These are phyloP conservation scores for Cantharis rufa DNA, from an alignment of 2,888 invertebrate species.

Conservation along the genomic window DNA sequence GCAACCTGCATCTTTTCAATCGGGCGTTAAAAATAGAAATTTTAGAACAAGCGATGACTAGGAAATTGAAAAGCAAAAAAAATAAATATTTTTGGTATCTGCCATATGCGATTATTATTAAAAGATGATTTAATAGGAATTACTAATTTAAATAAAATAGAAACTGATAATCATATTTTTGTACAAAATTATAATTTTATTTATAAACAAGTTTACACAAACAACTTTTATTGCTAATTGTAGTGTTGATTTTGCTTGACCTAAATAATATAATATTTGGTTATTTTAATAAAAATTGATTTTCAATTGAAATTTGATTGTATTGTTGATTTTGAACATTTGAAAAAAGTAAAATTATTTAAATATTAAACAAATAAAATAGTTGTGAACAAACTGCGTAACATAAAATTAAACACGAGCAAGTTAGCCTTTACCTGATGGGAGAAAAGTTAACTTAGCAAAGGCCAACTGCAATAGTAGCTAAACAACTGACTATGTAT, in stretches of 20 bases:
- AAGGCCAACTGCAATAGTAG: constrained; percentile 22
- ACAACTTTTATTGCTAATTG: not conserved
- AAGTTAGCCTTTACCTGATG: constrained; percentile 28
- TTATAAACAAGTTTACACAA: not conserved
- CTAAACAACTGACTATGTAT: constrained; percentile 22
- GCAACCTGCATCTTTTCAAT: not conserved
- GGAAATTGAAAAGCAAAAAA: not conserved
- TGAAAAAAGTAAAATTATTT: not conserved
- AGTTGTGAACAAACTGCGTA: constrained; percentile 11
- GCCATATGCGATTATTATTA: not conserved
- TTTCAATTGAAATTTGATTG: not conserved
- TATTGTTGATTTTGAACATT: not conserved
- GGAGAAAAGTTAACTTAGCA: constrained; percentile 20
- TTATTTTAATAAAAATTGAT: not conserved
- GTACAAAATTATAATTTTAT: not conserved
- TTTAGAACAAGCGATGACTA: not conserved
- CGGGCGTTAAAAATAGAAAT: not conserved
- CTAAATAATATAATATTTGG: not conserved
- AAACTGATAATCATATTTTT: not conserved
- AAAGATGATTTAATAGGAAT: not conserved
- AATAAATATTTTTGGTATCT: not conserved
- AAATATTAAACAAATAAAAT: constrained; percentile 7
- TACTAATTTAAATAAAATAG: not conserved
- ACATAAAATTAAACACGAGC: constrained; percentile 24
- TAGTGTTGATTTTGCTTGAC: not conserved